Evolutionary conservation across 2,797 vertebrate genomes (phyloP), one percentile per base, ranked within the genome.

Genomic region (Cephalopachus bancanus): DNA sequence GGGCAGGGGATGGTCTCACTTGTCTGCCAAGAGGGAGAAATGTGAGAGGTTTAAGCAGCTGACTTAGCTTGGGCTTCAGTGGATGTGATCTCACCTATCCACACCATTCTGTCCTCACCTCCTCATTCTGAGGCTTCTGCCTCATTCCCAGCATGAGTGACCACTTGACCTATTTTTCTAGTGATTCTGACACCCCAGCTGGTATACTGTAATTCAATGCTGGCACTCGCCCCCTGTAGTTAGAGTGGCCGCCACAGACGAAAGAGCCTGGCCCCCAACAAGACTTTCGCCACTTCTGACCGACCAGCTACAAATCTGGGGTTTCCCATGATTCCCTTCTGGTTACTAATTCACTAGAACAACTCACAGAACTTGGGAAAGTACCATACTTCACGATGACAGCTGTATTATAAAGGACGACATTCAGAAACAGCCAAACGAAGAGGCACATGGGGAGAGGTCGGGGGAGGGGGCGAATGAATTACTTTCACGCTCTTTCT

Each of bases 391-490:
- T 51, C 15, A 37, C 62, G 30, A 33, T 69, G 19, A 22, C 16
- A 30, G 4, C 49, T 81, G 60, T 81, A 51, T 69, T 44, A 67
- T 86, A 49, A 86, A 75, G 51, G 19, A 8, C 49, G n/a, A 44
- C 60, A 59, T 51, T 51, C 17, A 30, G 81, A 80, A 80, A 51
- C 1, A 22, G 22, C 22, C 71, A 26, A 17, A 28, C 4, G 44
- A 53, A 95, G 55, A 33, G 12, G 62, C 60, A 20, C 53, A 8
- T 1, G 6, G 5, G 59, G 59, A 0, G 6, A 37, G 24, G 30
- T 28, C 81, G 12, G 30, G 16, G 44, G 0, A 4, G 15, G 37
- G 37, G 1, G 3, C 49, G 26, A 10, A 51, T 0, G 3, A 20
- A 84, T 62, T 71, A 19, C 72, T 26, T 78, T 24, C 30, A 20